Conservation (phyloP, 2,113 vertebrate genomes). For the Panthera leo region DNA sequence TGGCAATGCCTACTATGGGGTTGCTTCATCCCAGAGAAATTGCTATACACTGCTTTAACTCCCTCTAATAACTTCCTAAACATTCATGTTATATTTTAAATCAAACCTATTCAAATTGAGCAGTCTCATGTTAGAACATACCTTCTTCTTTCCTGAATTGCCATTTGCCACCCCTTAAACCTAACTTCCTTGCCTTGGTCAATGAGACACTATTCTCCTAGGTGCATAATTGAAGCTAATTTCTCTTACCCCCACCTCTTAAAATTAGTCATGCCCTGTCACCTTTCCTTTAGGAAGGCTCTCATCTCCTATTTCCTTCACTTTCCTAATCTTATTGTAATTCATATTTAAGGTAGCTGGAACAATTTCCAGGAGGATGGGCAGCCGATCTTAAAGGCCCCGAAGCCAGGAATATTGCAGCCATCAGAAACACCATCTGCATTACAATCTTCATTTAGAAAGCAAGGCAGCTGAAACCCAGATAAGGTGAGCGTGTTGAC, state of each 20-base stretch:
- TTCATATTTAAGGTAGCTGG: neutral
- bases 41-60: neutral
- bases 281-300: neutral
- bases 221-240: neutral
- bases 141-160: neutral
- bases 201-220: neutral
- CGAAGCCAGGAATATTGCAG: neutral
- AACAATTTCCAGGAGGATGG: neutral
- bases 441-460: neutral
- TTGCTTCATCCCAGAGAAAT: neutral
- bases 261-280: neutral
- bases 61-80: neutral
- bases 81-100: constrained; percentile 1
- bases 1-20: neutral
- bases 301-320: neutral
- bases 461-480: neutral
- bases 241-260: neutral
- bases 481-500: neutral
- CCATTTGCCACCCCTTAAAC: neutral
- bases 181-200: neutral
- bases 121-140: neutral
- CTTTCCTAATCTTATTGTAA: neutral
- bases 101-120: neutral
- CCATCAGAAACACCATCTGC: neutral
- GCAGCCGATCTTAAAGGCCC: neutral